Conservation (phyloP, 2,113 vertebrate species). For the crab-eating macaque (Macaca fascicularis) region DNA sequence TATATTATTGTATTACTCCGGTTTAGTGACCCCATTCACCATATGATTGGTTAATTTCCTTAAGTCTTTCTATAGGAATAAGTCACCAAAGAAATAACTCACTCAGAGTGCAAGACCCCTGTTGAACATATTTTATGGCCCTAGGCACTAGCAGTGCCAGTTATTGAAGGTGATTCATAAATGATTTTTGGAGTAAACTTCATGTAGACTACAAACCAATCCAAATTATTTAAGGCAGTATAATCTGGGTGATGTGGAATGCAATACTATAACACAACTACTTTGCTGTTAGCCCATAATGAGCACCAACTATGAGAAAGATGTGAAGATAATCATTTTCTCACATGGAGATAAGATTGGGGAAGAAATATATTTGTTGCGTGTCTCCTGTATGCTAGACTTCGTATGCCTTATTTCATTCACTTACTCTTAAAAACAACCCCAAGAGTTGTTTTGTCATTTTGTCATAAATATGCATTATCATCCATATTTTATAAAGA, state of each 20-base stretch:
- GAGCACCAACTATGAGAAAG: not conserved
- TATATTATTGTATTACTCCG: conserved; percentile 11
- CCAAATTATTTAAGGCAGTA: conserved; percentile 1
- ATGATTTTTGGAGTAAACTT: conserved; percentile 36
- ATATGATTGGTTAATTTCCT: conserved; percentile 46
- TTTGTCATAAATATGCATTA: not conserved
- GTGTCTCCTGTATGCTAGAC: not conserved
- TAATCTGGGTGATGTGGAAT: not conserved
- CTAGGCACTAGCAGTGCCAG: not conserved
- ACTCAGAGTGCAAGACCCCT: not conserved
- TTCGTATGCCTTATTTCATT: not conserved
- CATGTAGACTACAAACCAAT: not conserved
- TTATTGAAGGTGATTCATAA: conserved; percentile 13
- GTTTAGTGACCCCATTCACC: conserved; percentile 17
- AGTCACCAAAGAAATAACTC: conserved; percentile 15
- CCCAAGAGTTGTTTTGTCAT: not conserved
- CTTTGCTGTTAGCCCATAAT: not conserved
- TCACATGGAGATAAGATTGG: not conserved
- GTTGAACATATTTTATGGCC: not conserved
- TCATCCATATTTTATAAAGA: not conserved
- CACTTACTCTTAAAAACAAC: conserved; percentile 18
- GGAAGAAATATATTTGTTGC: not conserved
- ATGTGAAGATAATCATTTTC: not conserved
- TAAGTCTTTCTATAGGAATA: conserved; percentile 10
- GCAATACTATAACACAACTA: not conserved